Evolutionary conservation across 2,888 invertebrate genomes (phyloP).

Genomic region (Nemurella pictetii): DNA sequence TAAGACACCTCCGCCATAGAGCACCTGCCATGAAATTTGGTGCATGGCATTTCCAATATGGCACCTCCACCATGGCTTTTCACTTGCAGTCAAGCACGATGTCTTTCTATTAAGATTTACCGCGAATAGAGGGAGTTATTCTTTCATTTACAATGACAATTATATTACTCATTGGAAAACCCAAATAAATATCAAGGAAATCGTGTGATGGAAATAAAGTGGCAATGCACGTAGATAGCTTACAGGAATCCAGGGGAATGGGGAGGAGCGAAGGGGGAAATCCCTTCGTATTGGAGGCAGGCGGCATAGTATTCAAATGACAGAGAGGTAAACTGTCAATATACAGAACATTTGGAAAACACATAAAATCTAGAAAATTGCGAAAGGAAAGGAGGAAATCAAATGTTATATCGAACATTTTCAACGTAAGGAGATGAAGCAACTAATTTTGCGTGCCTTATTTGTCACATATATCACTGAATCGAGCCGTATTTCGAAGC

Average conservation of each 20-base stretch:
- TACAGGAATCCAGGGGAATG: no score
- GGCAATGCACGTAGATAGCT: neutral
- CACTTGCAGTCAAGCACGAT: no score
- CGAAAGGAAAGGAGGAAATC: conserved; percentile 27
- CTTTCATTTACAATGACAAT: no score
- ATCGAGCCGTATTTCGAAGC: conserved; percentile 28
- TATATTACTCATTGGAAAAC: no score
- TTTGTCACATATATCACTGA: conserved; percentile 38
- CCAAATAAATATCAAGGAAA: neutral
- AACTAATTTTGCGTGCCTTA: conserved; percentile 37
- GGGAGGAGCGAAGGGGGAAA: no score
- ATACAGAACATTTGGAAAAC: conserved; percentile 24
- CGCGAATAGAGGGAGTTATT: no score
- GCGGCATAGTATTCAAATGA: conserved; percentile 16
- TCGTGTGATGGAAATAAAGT: neutral
- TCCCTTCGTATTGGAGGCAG: neutral
- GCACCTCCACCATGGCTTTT: no score
- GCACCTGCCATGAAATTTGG: no score
- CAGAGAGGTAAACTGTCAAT: conserved; percentile 29
- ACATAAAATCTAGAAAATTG: conserved; percentile 28
- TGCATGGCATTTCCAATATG: no score
- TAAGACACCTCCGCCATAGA: no score
- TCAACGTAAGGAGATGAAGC: conserved; percentile 27
- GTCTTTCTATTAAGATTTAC: no score
- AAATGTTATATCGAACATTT: conserved; percentile 27